Conservation (phyloP, 2,888 invertebrate genomes). For the Eristalis intricaria region DNA sequence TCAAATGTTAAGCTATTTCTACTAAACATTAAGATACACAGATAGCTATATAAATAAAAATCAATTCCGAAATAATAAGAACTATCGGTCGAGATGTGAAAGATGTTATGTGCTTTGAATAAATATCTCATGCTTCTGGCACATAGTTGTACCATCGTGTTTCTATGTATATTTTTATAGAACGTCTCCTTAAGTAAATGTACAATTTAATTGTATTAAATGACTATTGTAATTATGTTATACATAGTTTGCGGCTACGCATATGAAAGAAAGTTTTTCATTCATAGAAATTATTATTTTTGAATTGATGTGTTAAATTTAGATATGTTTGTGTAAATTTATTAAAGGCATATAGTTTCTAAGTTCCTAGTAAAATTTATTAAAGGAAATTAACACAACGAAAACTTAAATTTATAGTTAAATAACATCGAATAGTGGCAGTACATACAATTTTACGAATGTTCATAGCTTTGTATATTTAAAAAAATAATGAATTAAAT, state of each 20-base stretch:
- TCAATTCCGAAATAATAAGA: too few relatives aligned
- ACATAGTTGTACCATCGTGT: constrained; percentile 30
- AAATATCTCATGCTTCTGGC: constrained; percentile 21
- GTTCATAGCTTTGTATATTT: too few relatives aligned
- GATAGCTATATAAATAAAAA: too few relatives aligned
- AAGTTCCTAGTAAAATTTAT: not conserved
- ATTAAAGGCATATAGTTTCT: too few relatives aligned
- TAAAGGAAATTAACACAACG: constrained; percentile 43
- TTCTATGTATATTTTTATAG: not conserved
- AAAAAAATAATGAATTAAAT: constrained; percentile 27
- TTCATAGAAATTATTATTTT: too few relatives aligned
- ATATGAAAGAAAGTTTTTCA: too few relatives aligned
- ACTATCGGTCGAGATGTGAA: not conserved
- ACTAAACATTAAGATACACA: too few relatives aligned
- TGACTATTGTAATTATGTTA: not conserved
- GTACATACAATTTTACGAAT: not conserved
- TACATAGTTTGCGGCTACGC: too few relatives aligned
- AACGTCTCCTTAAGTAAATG: constrained; percentile 26
- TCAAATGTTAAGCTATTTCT: not conserved
- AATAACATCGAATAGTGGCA: not conserved
- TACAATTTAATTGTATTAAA: not conserved
- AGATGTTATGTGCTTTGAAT: too few relatives aligned
- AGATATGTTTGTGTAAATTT: too few relatives aligned
- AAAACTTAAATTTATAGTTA: constrained; percentile 19
- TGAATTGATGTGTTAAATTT: too few relatives aligned